Evolutionary conservation across 2,113 vertebrate species (phyloP), one percentile per base, ranked within the genome.

Genomic region (Sturnira hondurensis): DNA sequence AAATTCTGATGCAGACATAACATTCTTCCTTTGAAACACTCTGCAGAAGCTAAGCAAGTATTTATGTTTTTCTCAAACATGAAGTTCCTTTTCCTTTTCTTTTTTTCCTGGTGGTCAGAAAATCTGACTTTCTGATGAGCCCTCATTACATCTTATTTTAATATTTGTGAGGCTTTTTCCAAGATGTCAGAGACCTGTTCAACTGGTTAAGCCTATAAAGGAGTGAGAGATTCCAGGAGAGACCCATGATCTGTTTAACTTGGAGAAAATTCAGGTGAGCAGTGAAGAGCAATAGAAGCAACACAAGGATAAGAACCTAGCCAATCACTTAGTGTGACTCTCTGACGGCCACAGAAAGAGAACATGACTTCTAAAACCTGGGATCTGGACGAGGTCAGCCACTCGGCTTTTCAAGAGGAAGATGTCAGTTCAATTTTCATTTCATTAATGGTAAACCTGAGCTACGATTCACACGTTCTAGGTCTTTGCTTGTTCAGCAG

Each of bases 1-100:
- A 19, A 50, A 61, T 81, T 56, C 47, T 31, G 94, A 91, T 81
- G 93, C 77, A 80, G 97, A 93, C 33, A 61, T 71, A 65, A 74
- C 89, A 91, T 94, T 94, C 76, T 90, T 95, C n/a, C 97, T 96
- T 96, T 96, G 96, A 97, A 94, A 94, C 20, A 54, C 67, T 61
- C 45, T 93, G 73, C 28, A 56, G 95, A 95, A 94, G 86, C 54
- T 63, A 43, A 80, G 38, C 68, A 93, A 94, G 65, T 80, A 92
- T 89, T 97, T 92, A 81, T 70, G 56, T 61, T 65, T 61, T 87
- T 95, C 54, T 81, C 80, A 93, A 93, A 89, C 65, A 81, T 36
- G 50, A 86, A 95, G 11, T 33, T 90, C 58, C 19, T 91, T 36
- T 38, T 89, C 26, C 20, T 38, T 58, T n/a, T 14, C 11, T 65